Percentiles rank a stretch among this genome's conserved stretches.
These are phyloP conservation scores for Oxycera nigricornis DNA, from an alignment of 2,888 invertebrate genomes.

Conservation along the genomic window DNA sequence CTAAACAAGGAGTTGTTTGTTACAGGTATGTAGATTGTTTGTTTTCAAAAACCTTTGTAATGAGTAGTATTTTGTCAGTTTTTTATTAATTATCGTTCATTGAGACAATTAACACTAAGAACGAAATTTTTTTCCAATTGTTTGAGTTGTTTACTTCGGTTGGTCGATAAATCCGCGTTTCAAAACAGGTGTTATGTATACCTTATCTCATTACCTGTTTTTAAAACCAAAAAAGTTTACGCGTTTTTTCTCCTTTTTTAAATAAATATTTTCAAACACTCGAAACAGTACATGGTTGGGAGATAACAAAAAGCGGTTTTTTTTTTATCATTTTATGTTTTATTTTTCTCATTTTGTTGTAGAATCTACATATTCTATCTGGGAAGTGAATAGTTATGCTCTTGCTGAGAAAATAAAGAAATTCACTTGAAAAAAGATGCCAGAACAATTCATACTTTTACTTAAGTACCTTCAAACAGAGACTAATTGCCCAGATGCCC, in stretches of 20 bases:
- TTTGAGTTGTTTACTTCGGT: background rate
- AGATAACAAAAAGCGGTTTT: too few relatives aligned
- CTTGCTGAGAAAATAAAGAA: background rate
- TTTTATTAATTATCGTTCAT: background rate
- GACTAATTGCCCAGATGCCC: background rate
- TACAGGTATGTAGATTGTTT: background rate
- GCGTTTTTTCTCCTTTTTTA: background rate
- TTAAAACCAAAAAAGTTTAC: background rate
- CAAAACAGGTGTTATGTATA: background rate
- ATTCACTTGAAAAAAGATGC: background rate
- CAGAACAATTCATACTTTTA: background rate
- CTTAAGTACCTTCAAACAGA: background rate
- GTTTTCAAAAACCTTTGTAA: background rate
- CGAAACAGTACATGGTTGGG: background rate
- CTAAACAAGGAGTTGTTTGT: background rate
- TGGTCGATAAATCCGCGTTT: background rate
- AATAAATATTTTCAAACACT: background rate
- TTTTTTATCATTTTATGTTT: background rate
- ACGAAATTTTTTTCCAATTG: background rate
- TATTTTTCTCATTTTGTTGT: background rate
- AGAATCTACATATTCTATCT: background rate
- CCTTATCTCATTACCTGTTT: background rate
- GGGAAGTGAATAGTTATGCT: background rate
- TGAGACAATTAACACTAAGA: background rate
- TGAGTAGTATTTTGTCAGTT: background rate